Conservation (phyloP, 2,113 vertebrate genomes). For the Orycteropus afer region DNA sequence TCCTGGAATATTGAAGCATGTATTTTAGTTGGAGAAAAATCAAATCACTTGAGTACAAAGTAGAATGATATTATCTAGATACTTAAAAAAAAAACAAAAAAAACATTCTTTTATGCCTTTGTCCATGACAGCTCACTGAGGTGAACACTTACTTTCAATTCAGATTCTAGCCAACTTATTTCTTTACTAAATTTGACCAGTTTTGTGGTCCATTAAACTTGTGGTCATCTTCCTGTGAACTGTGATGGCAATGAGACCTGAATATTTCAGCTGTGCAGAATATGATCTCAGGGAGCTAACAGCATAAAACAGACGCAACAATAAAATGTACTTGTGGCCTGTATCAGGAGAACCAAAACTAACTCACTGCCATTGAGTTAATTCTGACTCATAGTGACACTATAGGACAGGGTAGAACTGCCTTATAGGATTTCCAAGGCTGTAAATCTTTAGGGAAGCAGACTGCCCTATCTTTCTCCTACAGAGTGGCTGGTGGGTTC, state of each 20-base stretch:
- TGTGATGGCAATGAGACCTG: neutral
- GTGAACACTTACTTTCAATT: neutral
- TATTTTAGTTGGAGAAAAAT: neutral
- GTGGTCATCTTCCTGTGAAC: neutral
- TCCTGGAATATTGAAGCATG: neutral
- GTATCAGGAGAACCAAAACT: too few relatives aligned
- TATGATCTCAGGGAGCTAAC: neutral
- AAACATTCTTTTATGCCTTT: neutral
- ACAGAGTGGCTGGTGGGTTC: too few relatives aligned
- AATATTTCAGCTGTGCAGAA: too few relatives aligned
- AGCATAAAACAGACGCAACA: neutral
- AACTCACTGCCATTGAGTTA: too few relatives aligned
- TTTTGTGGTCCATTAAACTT: neutral
- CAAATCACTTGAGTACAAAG: neutral
- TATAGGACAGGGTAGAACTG: too few relatives aligned
- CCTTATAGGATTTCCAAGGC: too few relatives aligned
- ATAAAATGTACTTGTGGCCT: neutral
- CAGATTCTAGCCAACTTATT: neutral
- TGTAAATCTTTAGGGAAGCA: too few relatives aligned
- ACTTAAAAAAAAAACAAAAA: too few relatives aligned
- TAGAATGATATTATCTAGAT: neutral
- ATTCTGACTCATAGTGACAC: too few relatives aligned
- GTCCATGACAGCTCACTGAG: neutral
- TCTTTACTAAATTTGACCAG: neutral
- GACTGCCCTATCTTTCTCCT: too few relatives aligned